phyloP scores from a whole-genome alignment of 2,888 invertebrate species.

The Lasioglossum lativentre region DNA sequence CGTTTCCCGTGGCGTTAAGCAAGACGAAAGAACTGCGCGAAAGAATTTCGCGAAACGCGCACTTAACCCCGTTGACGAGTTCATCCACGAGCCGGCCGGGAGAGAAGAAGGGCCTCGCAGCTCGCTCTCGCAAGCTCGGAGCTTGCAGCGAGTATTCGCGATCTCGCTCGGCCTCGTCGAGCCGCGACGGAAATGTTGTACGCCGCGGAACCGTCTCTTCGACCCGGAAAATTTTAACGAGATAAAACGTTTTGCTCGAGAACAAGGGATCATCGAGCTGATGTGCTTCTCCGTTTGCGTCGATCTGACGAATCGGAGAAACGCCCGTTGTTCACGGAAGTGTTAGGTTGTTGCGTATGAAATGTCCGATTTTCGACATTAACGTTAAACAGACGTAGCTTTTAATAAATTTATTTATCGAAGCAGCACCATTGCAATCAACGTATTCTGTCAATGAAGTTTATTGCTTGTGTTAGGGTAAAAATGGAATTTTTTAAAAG shows the following conservation, averaged over 20 bases:
- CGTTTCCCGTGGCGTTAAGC: slow-evolving; percentile 31
- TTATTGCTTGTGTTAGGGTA: too few species aligned
- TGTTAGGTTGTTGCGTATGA: too few species aligned
- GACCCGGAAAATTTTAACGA: slow-evolving; percentile 53
- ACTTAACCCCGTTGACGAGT: slow-evolving; percentile 64
- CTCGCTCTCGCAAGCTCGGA: background rate
- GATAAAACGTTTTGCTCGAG: slow-evolving; percentile 37
- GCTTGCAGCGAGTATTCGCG: slow-evolving; percentile 7
- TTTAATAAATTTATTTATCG: too few species aligned
- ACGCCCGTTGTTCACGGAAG: background rate
- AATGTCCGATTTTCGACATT: too few species aligned
- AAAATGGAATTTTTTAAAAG: too few species aligned
- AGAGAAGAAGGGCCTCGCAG: background rate
- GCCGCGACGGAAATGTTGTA: slow-evolving; percentile 38
- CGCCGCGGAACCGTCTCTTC: slow-evolving; percentile 35
- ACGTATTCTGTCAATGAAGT: too few species aligned
- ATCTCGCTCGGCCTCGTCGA: slow-evolving; percentile 17
- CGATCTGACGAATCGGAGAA: background rate
- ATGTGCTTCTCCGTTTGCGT: background rate
- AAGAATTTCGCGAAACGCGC: slow-evolving; percentile 56
- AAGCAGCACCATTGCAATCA: too few species aligned
- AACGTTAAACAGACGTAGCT: too few species aligned
- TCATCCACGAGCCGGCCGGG: slow-evolving; percentile 36
- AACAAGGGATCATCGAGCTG: slow-evolving; percentile 20
- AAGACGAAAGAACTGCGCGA: slow-evolving; percentile 29